phyloP scores from a whole-genome alignment of 2,888 invertebrate genomes.

The Onchidella celtica region DNA sequence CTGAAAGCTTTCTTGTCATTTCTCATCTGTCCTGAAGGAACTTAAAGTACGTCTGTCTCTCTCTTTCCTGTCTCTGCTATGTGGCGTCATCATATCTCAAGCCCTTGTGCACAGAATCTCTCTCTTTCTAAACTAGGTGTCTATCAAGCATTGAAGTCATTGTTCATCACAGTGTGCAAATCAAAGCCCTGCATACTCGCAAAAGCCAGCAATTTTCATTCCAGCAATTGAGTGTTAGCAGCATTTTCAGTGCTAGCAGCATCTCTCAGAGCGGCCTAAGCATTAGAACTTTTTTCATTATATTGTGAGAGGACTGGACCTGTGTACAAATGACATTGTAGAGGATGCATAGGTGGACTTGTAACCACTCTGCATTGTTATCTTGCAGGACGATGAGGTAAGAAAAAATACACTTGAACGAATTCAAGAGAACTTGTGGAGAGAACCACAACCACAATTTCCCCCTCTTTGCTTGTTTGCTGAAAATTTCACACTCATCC shows the following conservation, averaged over 20 bases:
- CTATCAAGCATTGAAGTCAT: too few species aligned
- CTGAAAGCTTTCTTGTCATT: too few species aligned
- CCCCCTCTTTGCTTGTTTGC: constrained; percentile 1
- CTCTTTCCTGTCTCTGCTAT: too few species aligned
- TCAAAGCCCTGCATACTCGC: background rate
- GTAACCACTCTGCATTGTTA: constrained; percentile 3
- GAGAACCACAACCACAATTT: background rate
- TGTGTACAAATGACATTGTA: too few species aligned
- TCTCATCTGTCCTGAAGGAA: too few species aligned
- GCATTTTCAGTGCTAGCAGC: background rate
- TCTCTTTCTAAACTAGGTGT: too few species aligned
- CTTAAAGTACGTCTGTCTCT: too few species aligned
- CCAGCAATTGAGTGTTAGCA: background rate
- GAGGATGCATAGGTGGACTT: background rate
- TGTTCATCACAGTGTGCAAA: background rate
- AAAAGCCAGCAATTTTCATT: background rate
- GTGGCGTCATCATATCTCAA: too few species aligned
- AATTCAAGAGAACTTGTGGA: background rate
- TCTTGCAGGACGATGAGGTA: constrained; percentile 34
- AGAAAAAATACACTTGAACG: constrained; percentile 6
- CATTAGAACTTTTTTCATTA: too few species aligned
- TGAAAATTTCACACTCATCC: constrained; percentile 30
- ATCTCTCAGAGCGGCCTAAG: background rate
- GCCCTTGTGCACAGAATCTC: too few species aligned
- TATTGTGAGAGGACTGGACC: too few species aligned